Conservation (phyloP, 2,797 vertebrate species). For the Poecilia velifera region DNA sequence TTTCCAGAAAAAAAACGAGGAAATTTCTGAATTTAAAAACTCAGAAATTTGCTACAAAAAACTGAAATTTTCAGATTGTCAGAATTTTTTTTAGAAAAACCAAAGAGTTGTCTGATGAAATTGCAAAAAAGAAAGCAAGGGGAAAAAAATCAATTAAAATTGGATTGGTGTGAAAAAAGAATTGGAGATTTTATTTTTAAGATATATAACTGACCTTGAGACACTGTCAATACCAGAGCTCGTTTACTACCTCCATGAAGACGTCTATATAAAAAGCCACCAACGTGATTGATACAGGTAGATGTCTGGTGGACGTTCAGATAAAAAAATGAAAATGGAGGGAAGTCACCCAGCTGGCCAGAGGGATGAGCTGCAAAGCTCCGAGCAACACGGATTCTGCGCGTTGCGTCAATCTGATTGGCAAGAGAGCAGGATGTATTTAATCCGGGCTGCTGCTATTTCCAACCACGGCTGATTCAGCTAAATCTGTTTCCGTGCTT, state of each 20-base stretch:
- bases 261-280: conserved; percentile 20
- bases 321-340: conserved; percentile 9
- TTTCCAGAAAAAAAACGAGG: no score
- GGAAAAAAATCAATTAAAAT: no score
- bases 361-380: conserved; percentile 48
- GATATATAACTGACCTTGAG: conserved; percentile 59
- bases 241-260: conserved; percentile 7
- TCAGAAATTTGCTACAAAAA: no score
- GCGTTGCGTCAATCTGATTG: conserved; percentile 70
- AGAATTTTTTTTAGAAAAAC: no score
- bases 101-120: no score
- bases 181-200: no score
- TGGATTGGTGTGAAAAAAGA: no score
- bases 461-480: conserved; percentile 51
- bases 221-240: conserved; percentile 39
- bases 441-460: conserved; percentile 64
- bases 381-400: conserved; percentile 47
- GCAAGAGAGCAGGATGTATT: conserved; percentile 64
- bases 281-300: conserved; percentile 31
- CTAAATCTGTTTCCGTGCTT: conserved; percentile 59
- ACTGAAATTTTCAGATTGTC: no score
- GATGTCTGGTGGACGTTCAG: no score
- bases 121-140: no score
- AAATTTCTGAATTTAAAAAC: no score
- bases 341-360: conserved; percentile 25